A percentile compares a stretch with the other conserved stretches of the same genome.
phyloP scores from a whole-genome alignment of 1,140 invertebrate genomes.

The Drosophila sechellia region DNA sequence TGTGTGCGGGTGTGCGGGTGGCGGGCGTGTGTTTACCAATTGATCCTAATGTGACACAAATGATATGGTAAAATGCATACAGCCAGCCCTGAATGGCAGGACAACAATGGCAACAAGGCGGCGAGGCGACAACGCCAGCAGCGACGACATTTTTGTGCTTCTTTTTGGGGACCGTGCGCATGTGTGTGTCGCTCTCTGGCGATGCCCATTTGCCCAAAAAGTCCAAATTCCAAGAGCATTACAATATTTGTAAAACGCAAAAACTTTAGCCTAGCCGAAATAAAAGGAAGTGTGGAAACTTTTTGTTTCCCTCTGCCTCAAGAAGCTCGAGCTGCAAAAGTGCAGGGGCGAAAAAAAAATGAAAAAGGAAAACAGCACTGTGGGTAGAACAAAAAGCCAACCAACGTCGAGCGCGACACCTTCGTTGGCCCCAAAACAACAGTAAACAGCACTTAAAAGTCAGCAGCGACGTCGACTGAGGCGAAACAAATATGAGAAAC shows the following conservation, averaged over 20 bases:
- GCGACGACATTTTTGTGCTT: conserved; percentile 74
- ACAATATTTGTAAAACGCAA: conserved; percentile 77
- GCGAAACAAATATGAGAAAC: conserved; percentile 79
- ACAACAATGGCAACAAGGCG: conserved; percentile 59
- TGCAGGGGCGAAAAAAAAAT: conserved; percentile 16
- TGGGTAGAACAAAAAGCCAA: conserved; percentile 52
- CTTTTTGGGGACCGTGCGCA: conserved; percentile 66
- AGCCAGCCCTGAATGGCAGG: conserved; percentile 59
- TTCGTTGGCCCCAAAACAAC: conserved; percentile 79
- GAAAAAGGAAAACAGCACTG: conserved; percentile 27
- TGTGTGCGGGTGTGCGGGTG: conserved; percentile 8
- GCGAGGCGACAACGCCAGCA: conserved; percentile 51
- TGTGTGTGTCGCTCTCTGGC: conserved; percentile 25
- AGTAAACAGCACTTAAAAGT: conserved; percentile 83
- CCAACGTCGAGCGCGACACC: conserved; percentile 76
- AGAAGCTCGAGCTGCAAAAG: conserved; percentile 43
- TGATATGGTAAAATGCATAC: conserved; percentile 80
- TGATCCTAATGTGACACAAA: conserved; percentile 85
- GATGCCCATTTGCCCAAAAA: neutral
- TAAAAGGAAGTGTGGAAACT: conserved; percentile 18
- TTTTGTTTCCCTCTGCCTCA: conserved; percentile 35
- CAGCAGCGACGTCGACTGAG: conserved; percentile 54
- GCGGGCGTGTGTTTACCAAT: conserved; percentile 76
- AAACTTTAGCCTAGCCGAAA: conserved; percentile 51
- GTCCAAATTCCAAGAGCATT: conserved; percentile 52